These are phyloP conservation scores for Diploptera punctata DNA, from an alignment of 2,888 invertebrate genomes.

Conservation along the genomic window DNA sequence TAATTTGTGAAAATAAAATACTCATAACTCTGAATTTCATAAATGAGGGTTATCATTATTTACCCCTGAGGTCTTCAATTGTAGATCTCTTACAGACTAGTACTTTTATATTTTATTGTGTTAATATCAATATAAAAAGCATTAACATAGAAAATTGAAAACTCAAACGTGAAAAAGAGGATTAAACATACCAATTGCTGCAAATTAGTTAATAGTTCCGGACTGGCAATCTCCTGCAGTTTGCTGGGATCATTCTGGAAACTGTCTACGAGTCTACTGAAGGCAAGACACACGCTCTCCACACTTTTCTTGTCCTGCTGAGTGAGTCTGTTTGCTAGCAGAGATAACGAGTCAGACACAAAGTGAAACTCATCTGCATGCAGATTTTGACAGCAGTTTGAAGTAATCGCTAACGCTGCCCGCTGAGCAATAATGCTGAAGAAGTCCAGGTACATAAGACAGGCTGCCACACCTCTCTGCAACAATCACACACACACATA, in stretches of 20 bases:
- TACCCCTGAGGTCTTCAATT: no score
- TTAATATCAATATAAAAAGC: no score
- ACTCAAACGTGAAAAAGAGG: no score
- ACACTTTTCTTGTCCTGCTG: conserved; percentile 94
- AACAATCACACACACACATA: no score
- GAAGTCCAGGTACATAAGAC: conserved; percentile 96
- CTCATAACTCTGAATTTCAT: no score
- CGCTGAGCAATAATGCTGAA: conserved; percentile 98
- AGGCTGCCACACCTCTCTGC: conserved; percentile 94
- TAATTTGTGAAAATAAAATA: no score
- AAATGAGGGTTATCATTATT: no score
- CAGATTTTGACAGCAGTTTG: conserved; percentile 96
- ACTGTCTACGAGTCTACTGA: conserved; percentile 95
- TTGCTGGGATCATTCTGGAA: conserved; percentile 91
- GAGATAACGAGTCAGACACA: conserved; percentile 84
- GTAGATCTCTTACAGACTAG: no score
- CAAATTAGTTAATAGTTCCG: conserved; percentile 88
- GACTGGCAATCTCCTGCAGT: conserved; percentile 92
- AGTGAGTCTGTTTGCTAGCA: conserved; percentile 73
- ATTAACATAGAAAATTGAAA: no score
- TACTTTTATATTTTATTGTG: no score
- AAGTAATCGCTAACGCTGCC: conserved; percentile 94
- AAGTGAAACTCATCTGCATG: conserved; percentile 94
- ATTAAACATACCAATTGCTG: conserved; percentile 77
- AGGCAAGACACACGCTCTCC: conserved; percentile 95